These are phyloP conservation scores for Sciurus carolinensis DNA, from an alignment of 2,797 vertebrate species.

Conservation along the genomic window DNA sequence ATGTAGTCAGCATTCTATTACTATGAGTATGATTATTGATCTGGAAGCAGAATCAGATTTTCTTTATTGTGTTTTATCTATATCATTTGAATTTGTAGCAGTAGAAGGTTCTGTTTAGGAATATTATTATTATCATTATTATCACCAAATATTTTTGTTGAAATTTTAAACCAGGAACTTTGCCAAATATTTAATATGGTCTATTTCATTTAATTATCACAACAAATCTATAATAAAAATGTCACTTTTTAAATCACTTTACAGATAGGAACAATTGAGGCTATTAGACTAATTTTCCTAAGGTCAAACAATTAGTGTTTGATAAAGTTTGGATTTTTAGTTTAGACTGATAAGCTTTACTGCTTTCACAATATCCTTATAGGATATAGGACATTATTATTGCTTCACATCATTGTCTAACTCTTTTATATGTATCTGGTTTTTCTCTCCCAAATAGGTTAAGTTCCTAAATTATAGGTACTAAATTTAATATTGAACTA, in stretches of 20 bases:
- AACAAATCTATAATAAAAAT: not conserved
- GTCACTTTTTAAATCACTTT: constrained; percentile 3
- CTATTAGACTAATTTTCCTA: not conserved
- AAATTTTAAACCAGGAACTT: constrained; percentile 7
- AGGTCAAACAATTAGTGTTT: not conserved
- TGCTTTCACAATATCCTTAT: not conserved
- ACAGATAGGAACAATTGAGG: constrained; percentile 7
- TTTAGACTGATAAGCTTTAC: not conserved
- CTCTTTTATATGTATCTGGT: not conserved
- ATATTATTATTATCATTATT: not conserved
- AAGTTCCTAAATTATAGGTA: constrained; percentile 19
- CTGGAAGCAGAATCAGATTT: constrained; percentile 16
- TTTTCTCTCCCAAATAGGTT: not conserved
- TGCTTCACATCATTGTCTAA: not conserved
- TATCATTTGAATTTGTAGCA: not conserved
- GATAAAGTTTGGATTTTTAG: not conserved
- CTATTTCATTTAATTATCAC: constrained; percentile 4
- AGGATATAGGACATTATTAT: not conserved
- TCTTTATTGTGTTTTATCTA: not conserved
- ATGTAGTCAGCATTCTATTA: not conserved
- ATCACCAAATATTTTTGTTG: constrained; percentile 17
- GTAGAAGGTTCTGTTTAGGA: constrained; percentile 15
- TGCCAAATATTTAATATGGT: not conserved
- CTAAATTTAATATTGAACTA: constrained; percentile 8
- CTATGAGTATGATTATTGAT: not conserved